Evolutionary conservation across 2,888 invertebrate species (phyloP), one percentile per base, ranked within the genome.

Genomic region (Cheilosia pagana): DNA sequence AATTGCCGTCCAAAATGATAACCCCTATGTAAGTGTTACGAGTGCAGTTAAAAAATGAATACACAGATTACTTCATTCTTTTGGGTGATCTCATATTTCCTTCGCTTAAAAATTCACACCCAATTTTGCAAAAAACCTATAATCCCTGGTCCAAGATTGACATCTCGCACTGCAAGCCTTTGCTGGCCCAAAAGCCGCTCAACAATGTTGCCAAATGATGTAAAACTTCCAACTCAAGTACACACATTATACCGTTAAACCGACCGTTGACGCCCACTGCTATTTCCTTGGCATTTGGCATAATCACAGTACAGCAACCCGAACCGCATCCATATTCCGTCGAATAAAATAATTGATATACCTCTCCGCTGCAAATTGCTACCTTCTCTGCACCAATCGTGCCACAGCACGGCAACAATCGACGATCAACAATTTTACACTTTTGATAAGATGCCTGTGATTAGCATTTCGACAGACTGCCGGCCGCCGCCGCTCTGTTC

Each of bases 381-480:
- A 52, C 50, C 60, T 50, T 23, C 10, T 12, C 52, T 52, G 41
- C 14, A 23, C 4, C 41, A 31, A 5, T n/a, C 3, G 0, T 4
- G 23, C 48, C 41, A n/a, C 12, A 12, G 7, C 48, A 25, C 10
- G 19, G 19, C 70, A 28, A 21, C 59, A 12, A 62, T 62, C 62
- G 62, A 55, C 62, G 16, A 62, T 62, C 72, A 72, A 55, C 62
- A 53, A 23, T 63, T 62, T 52, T 60, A 71, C 71, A 60, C 71
- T 41, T 52, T 28, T 41, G 35, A 53, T 41, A 53, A 19, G 72
- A 63, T 63, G 45, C 14, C 72, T 45, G 28, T 72, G 62, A 72
- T 72, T 72, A 72, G 62, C 62, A 35, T 60, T 60, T 52, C 50
- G 50, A 50, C 48, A 50, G 48, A 23, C 23, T 7, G 39, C 28